These are phyloP conservation scores for Archocentrus centrarchus DNA, from an alignment of 2,113 vertebrate species.

Conservation along the genomic window DNA sequence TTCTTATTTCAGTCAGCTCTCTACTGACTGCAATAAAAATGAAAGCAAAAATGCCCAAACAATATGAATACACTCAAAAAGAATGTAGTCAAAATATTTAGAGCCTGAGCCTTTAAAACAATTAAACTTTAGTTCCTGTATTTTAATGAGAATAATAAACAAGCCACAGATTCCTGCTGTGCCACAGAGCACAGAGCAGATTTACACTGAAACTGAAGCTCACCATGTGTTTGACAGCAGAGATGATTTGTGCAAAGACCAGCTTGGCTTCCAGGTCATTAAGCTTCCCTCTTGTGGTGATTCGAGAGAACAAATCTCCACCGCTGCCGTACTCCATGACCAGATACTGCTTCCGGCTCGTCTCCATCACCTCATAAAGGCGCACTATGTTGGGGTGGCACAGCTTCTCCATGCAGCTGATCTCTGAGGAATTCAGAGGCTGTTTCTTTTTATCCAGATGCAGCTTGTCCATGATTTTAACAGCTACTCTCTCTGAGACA, in stretches of 20 bases:
- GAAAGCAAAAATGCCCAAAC: not conserved
- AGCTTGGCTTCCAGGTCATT: slow-evolving; percentile 78
- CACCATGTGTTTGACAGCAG: slow-evolving; percentile 85
- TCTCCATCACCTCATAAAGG: slow-evolving; percentile 84
- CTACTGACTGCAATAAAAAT: not conserved
- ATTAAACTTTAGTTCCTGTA: not conserved
- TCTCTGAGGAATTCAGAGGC: slow-evolving; percentile 71
- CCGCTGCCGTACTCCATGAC: slow-evolving; percentile 84
- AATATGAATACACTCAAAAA: too few species aligned
- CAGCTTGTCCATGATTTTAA: slow-evolving; percentile 82
- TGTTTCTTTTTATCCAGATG: slow-evolving; percentile 69
- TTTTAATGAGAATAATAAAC: not conserved
- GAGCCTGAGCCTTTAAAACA: not conserved
- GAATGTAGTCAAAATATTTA: not conserved
- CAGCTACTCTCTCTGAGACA: slow-evolving; percentile 80
- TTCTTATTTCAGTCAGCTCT: not conserved
- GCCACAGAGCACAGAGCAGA: not conserved
- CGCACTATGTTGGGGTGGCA: slow-evolving; percentile 84
- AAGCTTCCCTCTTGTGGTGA: slow-evolving; percentile 79
- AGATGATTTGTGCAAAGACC: slow-evolving; percentile 81
- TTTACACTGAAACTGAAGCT: slow-evolving; percentile 17
- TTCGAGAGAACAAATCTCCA: slow-evolving; percentile 81
- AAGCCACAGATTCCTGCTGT: not conserved
- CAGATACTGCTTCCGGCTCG: slow-evolving; percentile 75
- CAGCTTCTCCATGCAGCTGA: slow-evolving; percentile 83